These are phyloP conservation scores for Trochalopteron elliotii DNA, from an alignment of 2,113 vertebrate genomes.

Conservation along the genomic window DNA sequence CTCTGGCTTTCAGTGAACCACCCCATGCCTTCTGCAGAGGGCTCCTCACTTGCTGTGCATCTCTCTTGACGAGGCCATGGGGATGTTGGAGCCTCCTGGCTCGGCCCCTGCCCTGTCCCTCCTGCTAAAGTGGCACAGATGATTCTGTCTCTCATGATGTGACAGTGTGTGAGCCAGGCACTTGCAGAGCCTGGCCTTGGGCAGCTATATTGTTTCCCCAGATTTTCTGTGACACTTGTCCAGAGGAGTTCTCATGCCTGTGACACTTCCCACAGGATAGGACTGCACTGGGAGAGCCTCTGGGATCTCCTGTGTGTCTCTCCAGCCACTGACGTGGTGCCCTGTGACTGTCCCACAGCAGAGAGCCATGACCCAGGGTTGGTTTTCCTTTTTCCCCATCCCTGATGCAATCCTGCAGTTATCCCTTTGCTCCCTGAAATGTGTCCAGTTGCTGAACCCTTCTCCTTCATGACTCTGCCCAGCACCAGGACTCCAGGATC, in stretches of 20 bases:
- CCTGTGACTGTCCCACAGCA: background rate
- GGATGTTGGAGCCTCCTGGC: background rate
- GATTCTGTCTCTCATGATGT: background rate
- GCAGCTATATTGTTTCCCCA: background rate
- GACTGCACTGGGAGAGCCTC: background rate
- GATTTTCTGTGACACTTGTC: background rate
- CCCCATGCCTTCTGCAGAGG: background rate
- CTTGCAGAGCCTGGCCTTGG: background rate
- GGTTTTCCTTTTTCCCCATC: background rate
- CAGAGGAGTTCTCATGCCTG: accelerated
- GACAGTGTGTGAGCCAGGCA: background rate
- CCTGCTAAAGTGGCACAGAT: background rate
- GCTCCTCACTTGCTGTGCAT: background rate
- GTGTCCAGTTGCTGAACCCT: background rate
- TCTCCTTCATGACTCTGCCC: background rate
- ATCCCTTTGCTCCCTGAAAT: background rate
- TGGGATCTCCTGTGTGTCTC: background rate
- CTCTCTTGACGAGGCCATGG: background rate
- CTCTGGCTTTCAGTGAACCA: background rate
- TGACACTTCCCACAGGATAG: background rate
- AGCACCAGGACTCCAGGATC: accelerated
- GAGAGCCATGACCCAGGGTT: background rate
- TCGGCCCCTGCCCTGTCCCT: background rate
- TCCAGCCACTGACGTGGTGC: background rate
- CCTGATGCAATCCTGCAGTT: background rate